These are phyloP conservation scores for Amphipoea lucens DNA, from an alignment of 2,888 invertebrate species.

Conservation along the genomic window DNA sequence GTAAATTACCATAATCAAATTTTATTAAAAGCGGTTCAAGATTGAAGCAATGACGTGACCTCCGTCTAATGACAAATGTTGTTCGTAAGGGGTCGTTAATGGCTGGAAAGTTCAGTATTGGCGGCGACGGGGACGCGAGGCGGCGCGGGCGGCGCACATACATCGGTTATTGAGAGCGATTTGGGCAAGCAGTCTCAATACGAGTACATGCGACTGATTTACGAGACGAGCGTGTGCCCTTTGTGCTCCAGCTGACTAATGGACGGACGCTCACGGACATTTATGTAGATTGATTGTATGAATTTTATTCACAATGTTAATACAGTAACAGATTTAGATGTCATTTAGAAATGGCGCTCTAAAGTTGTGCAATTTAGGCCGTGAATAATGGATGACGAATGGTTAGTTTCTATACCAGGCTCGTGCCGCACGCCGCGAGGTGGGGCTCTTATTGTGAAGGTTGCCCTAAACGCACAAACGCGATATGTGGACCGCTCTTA, in stretches of 20 bases:
- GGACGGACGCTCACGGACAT: conserved; percentile 90
- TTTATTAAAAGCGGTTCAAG: conserved; percentile 54
- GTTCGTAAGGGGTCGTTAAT: conserved; percentile 86
- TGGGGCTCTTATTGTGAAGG: conserved; percentile 82
- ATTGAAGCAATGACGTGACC: conserved; percentile 69
- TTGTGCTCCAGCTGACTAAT: conserved; percentile 90
- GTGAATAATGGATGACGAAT: conserved; percentile 90
- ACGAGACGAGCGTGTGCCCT: conserved; percentile 90
- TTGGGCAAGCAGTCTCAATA: conserved; percentile 89
- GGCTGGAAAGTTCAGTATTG: conserved; percentile 82
- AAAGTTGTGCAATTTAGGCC: conserved; percentile 90
- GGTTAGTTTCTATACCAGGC: conserved; percentile 84
- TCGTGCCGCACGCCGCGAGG: conserved; percentile 80
- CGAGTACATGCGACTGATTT: conserved; percentile 88
- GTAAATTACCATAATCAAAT: conserved; percentile 30
- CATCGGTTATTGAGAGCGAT: conserved; percentile 87
- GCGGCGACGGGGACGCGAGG: conserved; percentile 53
- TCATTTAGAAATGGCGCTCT: conserved; percentile 91
- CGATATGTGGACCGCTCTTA: conserved; percentile 59
- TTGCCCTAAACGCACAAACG: conserved; percentile 74
- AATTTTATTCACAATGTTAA: conserved; percentile 91
- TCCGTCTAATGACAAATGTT: conserved; percentile 82
- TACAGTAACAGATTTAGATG: conserved; percentile 91
- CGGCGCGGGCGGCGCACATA: conserved; percentile 70
- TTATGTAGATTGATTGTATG: conserved; percentile 91